These are phyloP conservation scores for Drosophila rufa DNA, from an alignment of 1,140 invertebrate genomes.

Conservation along the genomic window DNA sequence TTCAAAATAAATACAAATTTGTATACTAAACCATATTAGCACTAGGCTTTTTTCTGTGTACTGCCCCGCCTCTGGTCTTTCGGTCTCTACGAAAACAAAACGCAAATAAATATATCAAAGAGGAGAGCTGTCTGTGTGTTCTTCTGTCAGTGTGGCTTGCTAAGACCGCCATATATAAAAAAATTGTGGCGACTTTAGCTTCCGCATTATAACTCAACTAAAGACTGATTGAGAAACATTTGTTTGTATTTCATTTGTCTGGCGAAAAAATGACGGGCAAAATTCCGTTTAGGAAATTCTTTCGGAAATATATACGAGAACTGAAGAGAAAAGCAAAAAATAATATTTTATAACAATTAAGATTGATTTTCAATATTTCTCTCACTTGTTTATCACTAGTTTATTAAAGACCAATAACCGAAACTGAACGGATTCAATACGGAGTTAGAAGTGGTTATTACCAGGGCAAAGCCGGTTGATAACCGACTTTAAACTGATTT, in stretches of 20 bases:
- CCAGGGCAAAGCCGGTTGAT: background rate
- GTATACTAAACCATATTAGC: background rate
- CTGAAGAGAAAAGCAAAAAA: background rate
- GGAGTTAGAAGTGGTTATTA: background rate
- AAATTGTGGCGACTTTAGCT: slow-evolving; percentile 48
- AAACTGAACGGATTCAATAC: background rate
- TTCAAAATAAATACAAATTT: background rate
- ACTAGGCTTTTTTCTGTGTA: slow-evolving; percentile 7
- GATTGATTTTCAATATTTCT: background rate
- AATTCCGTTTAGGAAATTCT: slow-evolving; percentile 22
- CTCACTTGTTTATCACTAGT: background rate
- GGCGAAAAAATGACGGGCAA: slow-evolving; percentile 2
- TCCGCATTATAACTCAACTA: slow-evolving; percentile 52
- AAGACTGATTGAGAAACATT: slow-evolving; percentile 34
- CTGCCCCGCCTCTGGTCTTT: slow-evolving; percentile 14
- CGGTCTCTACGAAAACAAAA: slow-evolving; percentile 34
- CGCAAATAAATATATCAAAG: slow-evolving; percentile 54
- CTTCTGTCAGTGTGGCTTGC: background rate
- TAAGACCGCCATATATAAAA: slow-evolving; percentile 25
- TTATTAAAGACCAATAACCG: background rate
- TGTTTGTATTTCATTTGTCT: slow-evolving; percentile 18
- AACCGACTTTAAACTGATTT: background rate
- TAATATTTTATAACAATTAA: background rate
- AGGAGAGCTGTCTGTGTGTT: slow-evolving; percentile 2
- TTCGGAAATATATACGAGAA: background rate